Evolutionary conservation across 1,140 invertebrate species (phyloP).

Genomic region (Rhopalosiphum padi): DNA sequence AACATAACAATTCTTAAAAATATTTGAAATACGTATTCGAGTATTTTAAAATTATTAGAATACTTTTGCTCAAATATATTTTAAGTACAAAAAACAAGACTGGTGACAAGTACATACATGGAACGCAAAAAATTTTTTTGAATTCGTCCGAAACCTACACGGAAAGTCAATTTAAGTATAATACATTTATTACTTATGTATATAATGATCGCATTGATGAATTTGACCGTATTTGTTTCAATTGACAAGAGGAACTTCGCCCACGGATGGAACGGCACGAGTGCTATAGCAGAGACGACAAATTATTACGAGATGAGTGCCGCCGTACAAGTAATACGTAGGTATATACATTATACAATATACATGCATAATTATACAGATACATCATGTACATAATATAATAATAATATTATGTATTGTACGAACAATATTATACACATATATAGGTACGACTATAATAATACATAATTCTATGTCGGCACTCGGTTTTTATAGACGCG

Average conservation of each 20-base stretch:
- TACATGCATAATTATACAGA: background rate
- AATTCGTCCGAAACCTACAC: conserved; percentile 29
- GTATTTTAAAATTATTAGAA: background rate
- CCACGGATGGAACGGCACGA: background rate
- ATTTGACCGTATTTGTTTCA: conserved; percentile 29
- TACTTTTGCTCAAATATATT: background rate
- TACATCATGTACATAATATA: background rate
- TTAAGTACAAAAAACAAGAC: background rate
- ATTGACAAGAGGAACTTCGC: conserved; percentile 15
- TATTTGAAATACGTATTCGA: background rate
- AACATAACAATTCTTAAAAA: background rate
- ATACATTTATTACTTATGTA: conserved; percentile 5
- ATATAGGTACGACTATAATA: background rate
- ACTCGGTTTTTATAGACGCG: background rate
- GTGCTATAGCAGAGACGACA: background rate
- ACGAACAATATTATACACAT: background rate
- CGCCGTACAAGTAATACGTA: background rate
- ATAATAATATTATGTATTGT: background rate
- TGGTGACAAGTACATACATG: background rate
- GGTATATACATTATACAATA: background rate
- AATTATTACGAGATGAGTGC: background rate
- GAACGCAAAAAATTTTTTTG: background rate
- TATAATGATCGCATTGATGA: conserved; percentile 15
- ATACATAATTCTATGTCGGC: background rate
- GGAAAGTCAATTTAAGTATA: conserved; percentile 23